Base-by-base conservation (phyloP, 37 sponge, comb jelly and placozoan genomes). In the Bolinopsis microptera region DNA sequence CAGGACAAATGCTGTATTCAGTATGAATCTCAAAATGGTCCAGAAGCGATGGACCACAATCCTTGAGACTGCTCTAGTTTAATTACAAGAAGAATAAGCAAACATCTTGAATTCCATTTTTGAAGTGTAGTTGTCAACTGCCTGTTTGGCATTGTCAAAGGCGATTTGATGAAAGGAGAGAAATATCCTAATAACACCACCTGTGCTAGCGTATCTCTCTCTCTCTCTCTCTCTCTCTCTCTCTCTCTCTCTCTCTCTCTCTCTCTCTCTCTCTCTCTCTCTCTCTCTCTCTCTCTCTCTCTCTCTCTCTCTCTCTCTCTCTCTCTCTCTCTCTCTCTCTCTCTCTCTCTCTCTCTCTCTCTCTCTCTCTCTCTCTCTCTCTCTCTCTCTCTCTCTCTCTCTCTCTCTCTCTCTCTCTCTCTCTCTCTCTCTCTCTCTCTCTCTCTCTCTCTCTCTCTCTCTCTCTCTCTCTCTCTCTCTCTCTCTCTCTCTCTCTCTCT, bases 161-260 rank as follows among this genome's bases (percentile, higher is more conserved):
- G n/a, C n/a, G n/a, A n/a, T n/a, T n/a, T n/a, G n/a, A n/a, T n/a
- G n/a, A n/a, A n/a, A n/a, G n/a, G n/a, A n/a, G 68, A 67, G 68
- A 67, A 67, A 67, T 67, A 13, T 13, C 13, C 21, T 67, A 13
- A 67, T 67, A 22, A 13, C 68, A 21, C 68, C 68, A 67, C 68
- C 21, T 21, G 13, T 67, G 68, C 21, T 67, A 13, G 68, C 13
- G 18, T 67, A 67, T 67, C n/a, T n/a, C n/a, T n/a, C n/a, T n/a
- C n/a, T n/a, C n/a, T n/a, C n/a, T n/a, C n/a, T n/a, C n/a, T n/a
- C 68, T 67, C 68, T 67, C 68, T 67, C 68, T 67, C 68, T 67
- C 68, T 67, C 68, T 67, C 68, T 67, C 68, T 67, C 68, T 67
- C 68, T 67, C 68, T 67, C 68, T 67, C 68, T 67, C 68, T 67